Conservation (phyloP, 2,888 invertebrate genomes). For the Copidosoma aretas region DNA sequence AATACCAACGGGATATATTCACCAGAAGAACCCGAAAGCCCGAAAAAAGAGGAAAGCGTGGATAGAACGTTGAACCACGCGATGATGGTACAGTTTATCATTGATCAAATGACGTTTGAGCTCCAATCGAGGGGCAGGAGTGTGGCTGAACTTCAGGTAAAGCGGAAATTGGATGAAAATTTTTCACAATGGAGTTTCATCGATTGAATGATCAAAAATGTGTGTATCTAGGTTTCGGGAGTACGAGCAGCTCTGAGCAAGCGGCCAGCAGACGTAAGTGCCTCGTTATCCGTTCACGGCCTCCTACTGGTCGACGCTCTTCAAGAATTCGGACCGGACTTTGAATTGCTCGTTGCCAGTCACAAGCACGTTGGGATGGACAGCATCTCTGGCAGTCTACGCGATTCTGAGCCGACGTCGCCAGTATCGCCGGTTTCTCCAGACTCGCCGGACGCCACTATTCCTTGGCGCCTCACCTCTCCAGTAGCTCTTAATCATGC, state of each 20-base stretch:
- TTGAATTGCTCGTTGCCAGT: conserved; percentile 91
- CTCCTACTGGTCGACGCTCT: conserved; percentile 91
- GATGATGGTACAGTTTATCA: conserved; percentile 83
- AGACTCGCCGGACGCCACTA: conserved; percentile 70
- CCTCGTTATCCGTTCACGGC: conserved; percentile 89
- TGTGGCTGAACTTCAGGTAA: conserved; percentile 89
- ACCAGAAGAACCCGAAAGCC: conserved; percentile 53
- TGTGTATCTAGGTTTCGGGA: conserved; percentile 76
- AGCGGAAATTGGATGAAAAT: neutral
- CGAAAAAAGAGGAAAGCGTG: conserved; percentile 53
- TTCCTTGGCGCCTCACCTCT: conserved; percentile 63
- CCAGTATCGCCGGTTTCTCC: conserved; percentile 84
- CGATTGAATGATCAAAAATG: neutral
- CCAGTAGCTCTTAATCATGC: conserved; percentile 68
- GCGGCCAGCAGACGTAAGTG: conserved; percentile 75
- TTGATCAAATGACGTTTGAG: conserved; percentile 81
- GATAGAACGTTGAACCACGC: conserved; percentile 61
- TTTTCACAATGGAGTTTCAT: neutral
- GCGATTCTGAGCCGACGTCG: conserved; percentile 90
- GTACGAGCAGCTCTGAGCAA: conserved; percentile 80
- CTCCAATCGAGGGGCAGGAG: conserved; percentile 86
- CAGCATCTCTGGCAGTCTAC: conserved; percentile 88
- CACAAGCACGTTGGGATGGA: conserved; percentile 96
- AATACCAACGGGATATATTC: conserved; percentile 30
- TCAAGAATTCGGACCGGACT: conserved; percentile 94